Percentiles rank a stretch among this genome's conserved stretches.
Evolutionary conservation across 2,888 invertebrate genomes (phyloP).

Genomic region (Ephialtes manifestator): DNA sequence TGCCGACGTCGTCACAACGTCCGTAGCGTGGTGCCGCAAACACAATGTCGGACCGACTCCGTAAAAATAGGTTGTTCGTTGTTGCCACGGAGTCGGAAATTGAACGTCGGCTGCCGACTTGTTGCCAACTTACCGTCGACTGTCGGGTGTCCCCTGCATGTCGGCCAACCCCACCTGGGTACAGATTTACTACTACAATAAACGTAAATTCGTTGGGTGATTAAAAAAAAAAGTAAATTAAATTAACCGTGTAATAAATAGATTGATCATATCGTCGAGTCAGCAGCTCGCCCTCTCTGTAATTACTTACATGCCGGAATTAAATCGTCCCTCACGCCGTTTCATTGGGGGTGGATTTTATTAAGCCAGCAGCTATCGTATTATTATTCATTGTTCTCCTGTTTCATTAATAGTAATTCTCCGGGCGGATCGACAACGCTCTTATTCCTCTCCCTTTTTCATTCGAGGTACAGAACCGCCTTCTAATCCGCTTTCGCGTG

Average conservation of each 20-base stretch:
- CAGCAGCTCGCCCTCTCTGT: conserved; percentile 29
- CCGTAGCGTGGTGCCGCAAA: no score
- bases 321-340: conserved; percentile 30
- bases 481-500: conserved; percentile 14
- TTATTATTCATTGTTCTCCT: conserved; percentile 66
- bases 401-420: conserved; percentile 55
- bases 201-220: conserved; percentile 34
- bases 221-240: conserved; percentile 40
- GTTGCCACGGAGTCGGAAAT: no score
- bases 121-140: no score
- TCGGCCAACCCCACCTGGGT: no score
- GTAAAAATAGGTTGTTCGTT: no score
- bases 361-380: conserved; percentile 39
- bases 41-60: no score
- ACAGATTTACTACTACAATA: no score
- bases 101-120: no score
- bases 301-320: conserved; percentile 56
- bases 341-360: conserved; percentile 52
- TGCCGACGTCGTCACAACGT: no score
- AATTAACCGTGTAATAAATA: conserved; percentile 56
- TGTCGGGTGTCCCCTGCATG: no score
- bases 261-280: conserved; percentile 58
- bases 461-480: background rate
- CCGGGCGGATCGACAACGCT: conserved; percentile 20
- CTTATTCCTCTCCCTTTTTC: conserved; percentile 27